Evolutionary conservation across 1,140 invertebrate genomes (phyloP).

Genomic region (Heliconius melpomene): DNA sequence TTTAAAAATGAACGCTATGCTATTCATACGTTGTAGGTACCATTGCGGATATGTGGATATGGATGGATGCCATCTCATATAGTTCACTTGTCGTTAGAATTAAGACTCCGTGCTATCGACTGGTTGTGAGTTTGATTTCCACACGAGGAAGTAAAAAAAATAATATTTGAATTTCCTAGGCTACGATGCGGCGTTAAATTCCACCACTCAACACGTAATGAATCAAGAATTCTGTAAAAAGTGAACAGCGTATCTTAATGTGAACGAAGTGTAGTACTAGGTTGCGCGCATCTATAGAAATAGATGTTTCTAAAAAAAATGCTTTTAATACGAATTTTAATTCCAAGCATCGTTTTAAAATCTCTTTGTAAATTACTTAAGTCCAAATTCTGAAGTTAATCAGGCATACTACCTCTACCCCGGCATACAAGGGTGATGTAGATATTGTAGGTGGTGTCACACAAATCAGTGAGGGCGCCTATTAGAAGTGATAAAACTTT

Average conservation of each 20-base stretch:
- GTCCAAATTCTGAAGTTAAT: background rate
- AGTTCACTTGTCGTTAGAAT: background rate
- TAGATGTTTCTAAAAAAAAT: background rate
- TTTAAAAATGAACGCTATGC: conserved; percentile 44
- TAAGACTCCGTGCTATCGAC: background rate
- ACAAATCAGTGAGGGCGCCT: conserved; percentile 64
- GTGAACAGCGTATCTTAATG: too few relatives aligned
- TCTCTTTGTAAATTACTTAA: background rate
- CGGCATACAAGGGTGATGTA: background rate
- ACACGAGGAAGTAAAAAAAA: too few relatives aligned
- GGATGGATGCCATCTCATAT: background rate
- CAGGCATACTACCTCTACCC: background rate
- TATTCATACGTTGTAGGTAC: conserved; percentile 34
- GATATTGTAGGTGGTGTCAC: conserved; percentile 38
- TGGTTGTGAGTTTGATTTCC: too few relatives aligned
- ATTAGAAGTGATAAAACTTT: conserved; percentile 75
- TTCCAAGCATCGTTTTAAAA: background rate
- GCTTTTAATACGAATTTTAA: too few relatives aligned
- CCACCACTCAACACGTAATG: too few relatives aligned
- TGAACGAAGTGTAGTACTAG: too few relatives aligned
- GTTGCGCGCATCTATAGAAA: too few relatives aligned
- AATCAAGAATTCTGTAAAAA: too few relatives aligned
- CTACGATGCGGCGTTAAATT: too few relatives aligned
- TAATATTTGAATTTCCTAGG: too few relatives aligned
- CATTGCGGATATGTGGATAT: background rate